These are phyloP conservation scores for Pocillopora verrucosa DNA, from an alignment of 64 coral and sea anemone species.

Conservation along the genomic window DNA sequence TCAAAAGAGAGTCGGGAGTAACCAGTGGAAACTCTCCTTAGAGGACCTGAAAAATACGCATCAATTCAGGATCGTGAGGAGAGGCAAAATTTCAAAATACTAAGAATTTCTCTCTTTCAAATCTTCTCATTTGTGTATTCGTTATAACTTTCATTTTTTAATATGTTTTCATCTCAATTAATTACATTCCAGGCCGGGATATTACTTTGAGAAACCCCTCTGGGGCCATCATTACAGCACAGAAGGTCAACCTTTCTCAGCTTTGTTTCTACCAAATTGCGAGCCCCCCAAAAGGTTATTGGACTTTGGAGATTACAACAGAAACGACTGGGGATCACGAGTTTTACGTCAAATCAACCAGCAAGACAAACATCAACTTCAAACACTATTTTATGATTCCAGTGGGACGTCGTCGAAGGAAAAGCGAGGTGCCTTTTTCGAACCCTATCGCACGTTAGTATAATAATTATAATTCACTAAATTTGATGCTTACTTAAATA, in stretches of 20 bases:
- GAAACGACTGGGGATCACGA: neutral
- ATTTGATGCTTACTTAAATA: no score
- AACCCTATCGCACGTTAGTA: conserved; percentile 6
- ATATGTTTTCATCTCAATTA: no score
- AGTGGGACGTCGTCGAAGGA: neutral
- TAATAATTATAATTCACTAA: no score
- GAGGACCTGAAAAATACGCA: no score
- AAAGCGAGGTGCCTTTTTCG: neutral
- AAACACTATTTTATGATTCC: conserved; percentile 18
- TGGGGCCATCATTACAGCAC: neutral
- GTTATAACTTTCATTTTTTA: no score
- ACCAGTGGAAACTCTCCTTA: no score
- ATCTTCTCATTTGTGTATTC: no score
- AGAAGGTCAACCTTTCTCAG: conserved; percentile 5
- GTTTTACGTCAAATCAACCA: conserved; percentile 20
- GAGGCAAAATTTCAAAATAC: no score
- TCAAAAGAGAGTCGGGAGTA: no score
- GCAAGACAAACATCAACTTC: conserved; percentile 18
- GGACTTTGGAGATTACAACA: conserved; percentile 17
- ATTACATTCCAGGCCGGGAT: neutral
- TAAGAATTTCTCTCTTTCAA: no score
- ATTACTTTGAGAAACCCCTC: neutral
- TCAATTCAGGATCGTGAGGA: no score
- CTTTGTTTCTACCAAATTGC: conserved; percentile 12
- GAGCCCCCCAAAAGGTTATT: neutral